A percentile compares a stretch with the other conserved stretches of the same genome.
phyloP scores from a whole-genome alignment of 2,888 invertebrate species.

The Nemotelus pantherinus region DNA sequence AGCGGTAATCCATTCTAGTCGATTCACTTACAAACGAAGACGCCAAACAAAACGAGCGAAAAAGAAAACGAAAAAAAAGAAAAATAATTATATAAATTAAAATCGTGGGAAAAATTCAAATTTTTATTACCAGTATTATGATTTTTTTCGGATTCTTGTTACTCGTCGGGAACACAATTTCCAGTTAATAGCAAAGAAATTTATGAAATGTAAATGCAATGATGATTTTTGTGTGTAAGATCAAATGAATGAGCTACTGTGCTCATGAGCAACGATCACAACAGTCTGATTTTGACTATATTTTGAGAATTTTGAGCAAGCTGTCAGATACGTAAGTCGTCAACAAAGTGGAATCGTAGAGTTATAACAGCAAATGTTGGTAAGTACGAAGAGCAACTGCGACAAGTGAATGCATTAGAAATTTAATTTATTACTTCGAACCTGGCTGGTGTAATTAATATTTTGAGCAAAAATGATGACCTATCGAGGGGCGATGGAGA shows the following conservation, averaged over 20 bases:
- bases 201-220: conserved; percentile 36
- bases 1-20: too few relatives aligned
- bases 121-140: conserved; percentile 14
- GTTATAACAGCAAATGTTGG: too few relatives aligned
- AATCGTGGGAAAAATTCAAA: conserved; percentile 40
- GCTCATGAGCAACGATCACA: too few relatives aligned
- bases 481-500: too few relatives aligned
- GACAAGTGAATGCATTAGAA: conserved; percentile 44
- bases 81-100: conserved; percentile 29
- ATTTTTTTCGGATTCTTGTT: not conserved
- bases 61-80: too few relatives aligned
- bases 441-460: conserved; percentile 39
- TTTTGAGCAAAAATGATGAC: not conserved
- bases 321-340: too few relatives aligned
- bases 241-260: too few relatives aligned
- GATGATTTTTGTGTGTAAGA: not conserved
- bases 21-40: too few relatives aligned
- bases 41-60: too few relatives aligned
- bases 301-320: too few relatives aligned
- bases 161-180: conserved; percentile 16
- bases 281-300: too few relatives aligned
- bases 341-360: too few relatives aligned
- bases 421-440: conserved; percentile 41
- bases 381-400: not conserved
- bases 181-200: conserved; percentile 32